Base-by-base conservation (phyloP, 2,113 vertebrate species). In the Ochotona princeps region DNA sequence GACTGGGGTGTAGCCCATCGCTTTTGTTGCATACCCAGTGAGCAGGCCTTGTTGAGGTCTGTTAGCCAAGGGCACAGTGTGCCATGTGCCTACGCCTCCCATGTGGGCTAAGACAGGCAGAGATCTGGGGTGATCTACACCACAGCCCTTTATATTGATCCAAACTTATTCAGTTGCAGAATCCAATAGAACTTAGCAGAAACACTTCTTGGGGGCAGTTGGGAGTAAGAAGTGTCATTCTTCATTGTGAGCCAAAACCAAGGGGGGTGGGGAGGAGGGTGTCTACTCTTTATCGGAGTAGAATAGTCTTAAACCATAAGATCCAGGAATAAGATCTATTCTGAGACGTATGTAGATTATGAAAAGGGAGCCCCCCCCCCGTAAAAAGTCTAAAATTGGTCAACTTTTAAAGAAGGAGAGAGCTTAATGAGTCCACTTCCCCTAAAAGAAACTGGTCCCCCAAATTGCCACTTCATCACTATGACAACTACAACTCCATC, bases 401-500 rank as follows among this genome's bases (percentile, higher is more conserved):
- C 86, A 94, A 93, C 94, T 91, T 96, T 92, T 89, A 96, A 95
- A 74, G 63, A 76, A 94, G 44, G 65, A 94, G 91, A 97, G 60
- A 38, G 47, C 38, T 94, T 92, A 93, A 94, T 91, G 96, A 94
- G 90, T 94, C 92, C 70, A 92, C 69, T 15, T 96, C 90, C 65
- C 94, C 93, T 90, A 87, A 96, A 96, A 18, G 94, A 97, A 94
- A 26, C 0, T 87, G 96, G 96, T 94, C 94, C 87, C 92, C 81
- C 0, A 94, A 96, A 97, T 96, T 94, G 88, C 96, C 54, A 69
- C 94, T 98, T 89, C 35, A 89, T 98, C 35, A 14, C 97, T 97
- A 98, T 98, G 98, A 97, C 98, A 98, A 98, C 98, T 91, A 57
- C 0, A 94, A 93, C 95, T 95, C 96, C 94, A 96, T 94, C 89